A percentile compares a stretch with the other conserved stretches of the same genome.
These are phyloP conservation scores for Pardosa pseudoannulata DNA, from an alignment of 2,888 invertebrate genomes.

Conservation along the genomic window DNA sequence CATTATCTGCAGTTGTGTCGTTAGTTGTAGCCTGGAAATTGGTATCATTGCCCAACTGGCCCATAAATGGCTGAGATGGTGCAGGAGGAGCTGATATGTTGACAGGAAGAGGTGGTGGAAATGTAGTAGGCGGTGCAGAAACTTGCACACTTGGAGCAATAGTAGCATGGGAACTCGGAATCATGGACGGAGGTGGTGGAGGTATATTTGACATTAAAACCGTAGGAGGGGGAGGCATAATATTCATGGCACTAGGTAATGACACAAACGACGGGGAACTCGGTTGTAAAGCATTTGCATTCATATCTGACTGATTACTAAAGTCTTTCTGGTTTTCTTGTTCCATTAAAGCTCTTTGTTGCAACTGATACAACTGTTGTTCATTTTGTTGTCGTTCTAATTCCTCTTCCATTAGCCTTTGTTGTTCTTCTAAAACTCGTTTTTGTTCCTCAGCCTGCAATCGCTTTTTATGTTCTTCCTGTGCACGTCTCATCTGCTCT, in stretches of 20 bases:
- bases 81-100: not conserved
- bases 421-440: conserved; percentile 35
- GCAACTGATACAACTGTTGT: conserved; percentile 1
- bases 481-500: conserved; percentile 43
- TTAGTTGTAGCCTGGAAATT: not conserved
- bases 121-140: not conserved
- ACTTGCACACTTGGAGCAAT: not conserved
- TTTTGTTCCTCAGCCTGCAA: conserved; percentile 56
- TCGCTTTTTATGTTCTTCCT: conserved; percentile 57
- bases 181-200: conserved; percentile 20
- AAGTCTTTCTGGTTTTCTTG: conserved; percentile 51
- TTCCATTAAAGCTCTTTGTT: conserved; percentile 21
- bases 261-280: not conserved
- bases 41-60: not conserved
- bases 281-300: conserved; percentile 75
- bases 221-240: conserved; percentile 69
- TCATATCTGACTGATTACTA: conserved; percentile 75
- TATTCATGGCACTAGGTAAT: conserved; percentile 52
- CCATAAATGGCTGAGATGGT: not conserved
- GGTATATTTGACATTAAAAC: conserved; percentile 24
- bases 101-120: conserved; percentile 23
- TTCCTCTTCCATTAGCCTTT: conserved; percentile 18
- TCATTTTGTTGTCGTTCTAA: not conserved
- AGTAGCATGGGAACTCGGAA: not conserved
- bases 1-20: not conserved